Evolutionary conservation across 1,140 invertebrate genomes (phyloP).

Genomic region (Prorops nasuta): DNA sequence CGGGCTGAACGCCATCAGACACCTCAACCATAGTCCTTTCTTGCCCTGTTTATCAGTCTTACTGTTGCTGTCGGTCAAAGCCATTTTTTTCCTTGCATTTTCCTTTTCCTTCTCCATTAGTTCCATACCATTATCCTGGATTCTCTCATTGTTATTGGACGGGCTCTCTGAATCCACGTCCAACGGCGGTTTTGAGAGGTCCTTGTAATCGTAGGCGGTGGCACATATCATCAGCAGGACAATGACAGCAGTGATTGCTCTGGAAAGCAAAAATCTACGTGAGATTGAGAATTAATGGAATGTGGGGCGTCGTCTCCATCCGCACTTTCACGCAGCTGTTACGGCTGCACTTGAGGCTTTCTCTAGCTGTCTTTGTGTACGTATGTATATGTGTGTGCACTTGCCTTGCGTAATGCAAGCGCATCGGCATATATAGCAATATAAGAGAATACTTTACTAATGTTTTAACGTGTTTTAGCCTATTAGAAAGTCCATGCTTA

Average conservation of each 20-base stretch:
- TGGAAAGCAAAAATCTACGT: slow-evolving; percentile 36
- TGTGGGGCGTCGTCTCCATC: not conserved
- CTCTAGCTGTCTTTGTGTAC: not conserved
- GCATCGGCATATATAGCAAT: not conserved
- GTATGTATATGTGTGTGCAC: too few relatives aligned
- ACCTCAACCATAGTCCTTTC: slow-evolving; percentile 60
- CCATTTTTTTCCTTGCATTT: slow-evolving; percentile 11
- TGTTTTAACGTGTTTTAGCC: too few relatives aligned
- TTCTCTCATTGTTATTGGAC: slow-evolving; percentile 50
- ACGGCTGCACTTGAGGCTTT: not conserved
- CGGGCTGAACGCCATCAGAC: slow-evolving; percentile 64
- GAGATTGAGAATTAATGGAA: too few relatives aligned
- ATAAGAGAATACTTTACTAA: too few relatives aligned
- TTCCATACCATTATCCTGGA: slow-evolving; percentile 44
- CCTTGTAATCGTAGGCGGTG: slow-evolving; percentile 57
- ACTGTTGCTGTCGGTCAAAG: too few relatives aligned
- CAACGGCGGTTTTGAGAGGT: slow-evolving; percentile 27
- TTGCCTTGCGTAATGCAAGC: not conserved
- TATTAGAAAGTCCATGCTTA: too few relatives aligned
- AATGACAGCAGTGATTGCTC: slow-evolving; percentile 50
- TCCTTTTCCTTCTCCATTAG: slow-evolving; percentile 44
- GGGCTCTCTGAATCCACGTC: slow-evolving; percentile 42
- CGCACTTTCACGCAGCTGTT: slow-evolving; percentile 5
- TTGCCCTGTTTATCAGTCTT: too few relatives aligned
- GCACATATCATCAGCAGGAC: slow-evolving; percentile 61